A percentile compares a stretch with the other conserved stretches of the same genome.
Evolutionary conservation across 1,140 invertebrate genomes (phyloP).

Genomic region (Drosophila ercepeae): DNA sequence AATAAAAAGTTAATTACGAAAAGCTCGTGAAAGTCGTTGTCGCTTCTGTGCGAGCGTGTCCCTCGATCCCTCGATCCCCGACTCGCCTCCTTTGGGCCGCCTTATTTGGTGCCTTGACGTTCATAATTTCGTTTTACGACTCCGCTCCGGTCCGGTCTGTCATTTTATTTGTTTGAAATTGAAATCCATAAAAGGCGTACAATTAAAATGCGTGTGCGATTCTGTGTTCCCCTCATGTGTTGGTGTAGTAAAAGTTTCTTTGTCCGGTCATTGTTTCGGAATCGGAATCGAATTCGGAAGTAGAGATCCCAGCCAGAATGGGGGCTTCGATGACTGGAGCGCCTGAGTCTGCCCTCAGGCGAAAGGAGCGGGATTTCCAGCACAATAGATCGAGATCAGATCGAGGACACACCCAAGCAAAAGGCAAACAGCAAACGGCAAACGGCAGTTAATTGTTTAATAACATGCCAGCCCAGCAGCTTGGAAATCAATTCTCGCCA

Average conservation of each 20-base stretch:
- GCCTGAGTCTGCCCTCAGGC: slow-evolving; percentile 30
- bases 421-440: too few relatives aligned
- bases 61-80: slow-evolving; percentile 17
- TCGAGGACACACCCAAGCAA: slow-evolving; percentile 54
- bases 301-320: slow-evolving; percentile 54
- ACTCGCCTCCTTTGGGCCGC: slow-evolving; percentile 26
- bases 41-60: slow-evolving; percentile 55
- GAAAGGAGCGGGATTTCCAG: slow-evolving; percentile 5
- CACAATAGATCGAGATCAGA: slow-evolving; percentile 20
- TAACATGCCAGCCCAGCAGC: slow-evolving; percentile 51
- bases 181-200: slow-evolving; percentile 78
- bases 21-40: slow-evolving; percentile 75
- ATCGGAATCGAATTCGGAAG: slow-evolving; percentile 46
- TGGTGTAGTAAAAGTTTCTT: slow-evolving; percentile 58
- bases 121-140: slow-evolving; percentile 79
- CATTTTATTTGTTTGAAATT: slow-evolving; percentile 81
- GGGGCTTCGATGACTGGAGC: background rate
- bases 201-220: slow-evolving; percentile 66
- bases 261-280: slow-evolving; percentile 42
- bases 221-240: slow-evolving; percentile 18
- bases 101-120: slow-evolving; percentile 77
- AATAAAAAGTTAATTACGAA: slow-evolving; percentile 71
- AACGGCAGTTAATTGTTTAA: slow-evolving; percentile 71
- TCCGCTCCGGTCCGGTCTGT: slow-evolving; percentile 57
- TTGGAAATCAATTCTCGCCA: slow-evolving; percentile 37